These are phyloP conservation scores for Atta texana DNA, from an alignment of 1,140 invertebrate species.

Conservation along the genomic window DNA sequence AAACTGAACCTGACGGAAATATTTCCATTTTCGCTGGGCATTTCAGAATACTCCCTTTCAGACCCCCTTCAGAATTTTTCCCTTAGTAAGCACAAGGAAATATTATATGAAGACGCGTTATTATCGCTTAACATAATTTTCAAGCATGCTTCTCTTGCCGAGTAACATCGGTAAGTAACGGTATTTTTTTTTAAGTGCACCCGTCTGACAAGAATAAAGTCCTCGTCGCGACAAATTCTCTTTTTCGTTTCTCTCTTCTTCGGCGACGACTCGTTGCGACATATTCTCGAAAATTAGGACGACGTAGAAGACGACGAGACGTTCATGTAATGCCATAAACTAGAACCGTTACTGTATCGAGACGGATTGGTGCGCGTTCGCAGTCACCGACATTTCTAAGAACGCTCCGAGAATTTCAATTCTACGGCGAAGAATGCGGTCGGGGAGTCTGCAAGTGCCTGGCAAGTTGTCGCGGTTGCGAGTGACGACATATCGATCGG, in stretches of 20 bases:
- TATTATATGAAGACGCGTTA: constrained; percentile 4
- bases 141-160: neutral
- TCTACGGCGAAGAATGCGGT: constrained; percentile 33
- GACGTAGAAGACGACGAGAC: neutral
- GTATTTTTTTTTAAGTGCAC: constrained; percentile 19
- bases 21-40: neutral
- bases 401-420: constrained; percentile 53
- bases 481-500: constrained; percentile 46
- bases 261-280: neutral
- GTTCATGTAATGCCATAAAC: neutral
- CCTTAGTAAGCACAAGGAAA: neutral
- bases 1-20: no score
- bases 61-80: no score
- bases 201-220: constrained; percentile 1
- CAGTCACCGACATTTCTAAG: neutral
- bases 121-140: constrained; percentile 17
- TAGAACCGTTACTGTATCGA: neutral
- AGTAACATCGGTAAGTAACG: neutral
- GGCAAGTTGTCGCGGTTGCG: constrained; percentile 48
- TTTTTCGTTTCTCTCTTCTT: neutral
- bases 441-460: constrained; percentile 21
- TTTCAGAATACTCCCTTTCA: neutral
- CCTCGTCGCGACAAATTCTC: neutral
- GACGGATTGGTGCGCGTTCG: neutral
- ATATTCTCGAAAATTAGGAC: neutral